These are phyloP conservation scores for Patella ulyssiponensis DNA, from an alignment of 2,888 invertebrate genomes.

Conservation along the genomic window DNA sequence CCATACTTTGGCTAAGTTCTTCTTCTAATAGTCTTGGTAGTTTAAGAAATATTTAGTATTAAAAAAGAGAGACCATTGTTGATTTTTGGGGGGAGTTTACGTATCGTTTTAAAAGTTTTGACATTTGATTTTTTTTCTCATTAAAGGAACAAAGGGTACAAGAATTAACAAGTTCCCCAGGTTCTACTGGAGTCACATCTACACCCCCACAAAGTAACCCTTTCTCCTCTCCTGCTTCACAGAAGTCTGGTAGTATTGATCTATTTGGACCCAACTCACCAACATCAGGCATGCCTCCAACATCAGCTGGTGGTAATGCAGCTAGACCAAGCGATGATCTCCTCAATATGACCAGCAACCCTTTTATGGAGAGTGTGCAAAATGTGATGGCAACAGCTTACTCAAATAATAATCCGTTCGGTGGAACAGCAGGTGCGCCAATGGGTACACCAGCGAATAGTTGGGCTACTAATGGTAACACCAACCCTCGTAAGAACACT, in stretches of 20 bases:
- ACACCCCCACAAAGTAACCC: slow-evolving; percentile 48
- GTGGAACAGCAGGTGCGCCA: slow-evolving; percentile 28
- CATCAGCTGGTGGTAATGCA: slow-evolving; percentile 13
- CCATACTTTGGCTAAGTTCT: too few relatives aligned
- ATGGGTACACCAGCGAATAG: slow-evolving; percentile 16
- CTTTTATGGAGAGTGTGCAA: slow-evolving; percentile 79
- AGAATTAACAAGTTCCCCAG: slow-evolving; percentile 44
- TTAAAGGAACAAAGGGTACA: slow-evolving; percentile 56
- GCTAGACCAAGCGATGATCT: slow-evolving; percentile 89
- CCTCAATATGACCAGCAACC: slow-evolving; percentile 86
- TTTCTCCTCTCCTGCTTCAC: slow-evolving; percentile 42
- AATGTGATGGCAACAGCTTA: slow-evolving; percentile 58
- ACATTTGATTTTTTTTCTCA: slow-evolving; percentile 5
- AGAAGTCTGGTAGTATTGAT: slow-evolving; percentile 38
- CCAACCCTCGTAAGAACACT: neutral
- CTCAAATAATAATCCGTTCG: slow-evolving; percentile 47
- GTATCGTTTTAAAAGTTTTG: too few relatives aligned
- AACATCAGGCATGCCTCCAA: slow-evolving; percentile 9
- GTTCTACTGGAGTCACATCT: slow-evolving; percentile 39
- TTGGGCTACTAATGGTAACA: slow-evolving; percentile 12
- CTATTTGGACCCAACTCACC: slow-evolving; percentile 26
- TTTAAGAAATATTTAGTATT: too few relatives aligned
- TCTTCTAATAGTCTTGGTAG: too few relatives aligned
- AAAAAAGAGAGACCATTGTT: too few relatives aligned
- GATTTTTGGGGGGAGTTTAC: too few relatives aligned